phyloP scores from a whole-genome alignment of 2,888 invertebrate genomes.

The Tetragonisca angustula region DNA sequence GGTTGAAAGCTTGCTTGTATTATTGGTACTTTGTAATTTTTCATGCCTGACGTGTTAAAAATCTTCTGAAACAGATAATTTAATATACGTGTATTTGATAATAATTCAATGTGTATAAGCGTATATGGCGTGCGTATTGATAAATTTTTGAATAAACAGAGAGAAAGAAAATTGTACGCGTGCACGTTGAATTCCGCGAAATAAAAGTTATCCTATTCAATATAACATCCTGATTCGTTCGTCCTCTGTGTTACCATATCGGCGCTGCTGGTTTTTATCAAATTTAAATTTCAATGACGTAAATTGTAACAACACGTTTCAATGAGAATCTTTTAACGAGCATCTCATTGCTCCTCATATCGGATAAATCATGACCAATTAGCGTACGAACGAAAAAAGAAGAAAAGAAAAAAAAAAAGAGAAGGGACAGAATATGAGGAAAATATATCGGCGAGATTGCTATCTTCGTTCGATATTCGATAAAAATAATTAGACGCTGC shows the following conservation, averaged over 20 bases:
- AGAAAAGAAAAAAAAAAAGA: neutral
- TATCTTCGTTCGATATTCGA: neutral
- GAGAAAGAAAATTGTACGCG: neutral
- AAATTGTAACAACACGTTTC: neutral
- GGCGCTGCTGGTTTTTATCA: neutral
- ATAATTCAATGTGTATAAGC: too few species aligned
- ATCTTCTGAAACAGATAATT: too few species aligned
- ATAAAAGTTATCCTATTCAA: neutral
- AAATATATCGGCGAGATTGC: neutral
- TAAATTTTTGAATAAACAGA: too few species aligned
- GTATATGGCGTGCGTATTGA: too few species aligned
- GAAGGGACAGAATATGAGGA: neutral
- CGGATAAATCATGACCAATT: constrained; percentile 3
- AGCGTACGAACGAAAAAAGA: neutral
- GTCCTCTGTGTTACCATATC: neutral
- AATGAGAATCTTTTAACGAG: constrained; percentile 3
- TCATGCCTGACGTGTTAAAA: too few species aligned
- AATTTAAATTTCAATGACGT: neutral
- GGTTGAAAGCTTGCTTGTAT: too few species aligned
- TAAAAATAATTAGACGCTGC: neutral
- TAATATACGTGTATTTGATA: too few species aligned
- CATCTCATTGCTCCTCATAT: constrained; percentile 1
- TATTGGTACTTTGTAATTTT: too few species aligned
- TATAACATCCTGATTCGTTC: neutral
- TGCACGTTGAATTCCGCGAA: neutral